Base-by-base conservation (phyloP, 2,113 vertebrate species). In the Lucifuga dentata region DNA sequence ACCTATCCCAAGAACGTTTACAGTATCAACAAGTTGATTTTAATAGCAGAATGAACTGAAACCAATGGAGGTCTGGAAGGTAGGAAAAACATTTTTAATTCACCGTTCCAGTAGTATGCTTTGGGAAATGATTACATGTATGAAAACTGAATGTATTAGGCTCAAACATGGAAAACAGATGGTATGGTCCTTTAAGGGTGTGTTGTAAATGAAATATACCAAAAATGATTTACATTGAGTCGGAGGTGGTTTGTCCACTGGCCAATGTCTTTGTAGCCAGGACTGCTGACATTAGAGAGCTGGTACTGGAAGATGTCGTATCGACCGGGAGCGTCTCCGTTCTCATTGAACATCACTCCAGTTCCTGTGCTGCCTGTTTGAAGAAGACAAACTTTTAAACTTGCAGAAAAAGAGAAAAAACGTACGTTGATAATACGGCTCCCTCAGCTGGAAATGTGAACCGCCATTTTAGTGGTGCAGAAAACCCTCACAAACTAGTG, bases 271-370 rank as follows among this genome's bases (percentile, higher is more conserved):
- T 71, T 92, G 87, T 96, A 96, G 13, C 94, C 93, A 0, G 94
- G 83, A 68, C 76, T 90, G 2, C 81, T 94, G 74, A 91, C 88
- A 1, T 97, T 96, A 40, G 92, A 88, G 17, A 93, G 81, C 75
- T 97, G 95, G 81, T 95, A 97, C 89, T 97, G 96, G 91, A 97
- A 97, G 86, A 97, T 97, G 85, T 97, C 95, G 0, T 96, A 97
- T 0, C 95, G 94, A 8, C 96, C 96, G 0, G 96, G 96, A 0
- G 95, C 95, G 0, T 97, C 95, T 24, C 95, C 95, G 0, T 97
- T 95, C 78, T 96, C 95, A 0, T 96, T 97, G 89, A 97, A 97
- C 92, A 94, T 95, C 66, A 97, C 95, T 0, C 88, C 88, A 16
- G 92, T 93, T 38, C 92, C 92, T 21, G 92, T 90, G 15, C 92